phyloP scores from a whole-genome alignment of 2,113 vertebrate species.

The Tonatia bakeri region DNA sequence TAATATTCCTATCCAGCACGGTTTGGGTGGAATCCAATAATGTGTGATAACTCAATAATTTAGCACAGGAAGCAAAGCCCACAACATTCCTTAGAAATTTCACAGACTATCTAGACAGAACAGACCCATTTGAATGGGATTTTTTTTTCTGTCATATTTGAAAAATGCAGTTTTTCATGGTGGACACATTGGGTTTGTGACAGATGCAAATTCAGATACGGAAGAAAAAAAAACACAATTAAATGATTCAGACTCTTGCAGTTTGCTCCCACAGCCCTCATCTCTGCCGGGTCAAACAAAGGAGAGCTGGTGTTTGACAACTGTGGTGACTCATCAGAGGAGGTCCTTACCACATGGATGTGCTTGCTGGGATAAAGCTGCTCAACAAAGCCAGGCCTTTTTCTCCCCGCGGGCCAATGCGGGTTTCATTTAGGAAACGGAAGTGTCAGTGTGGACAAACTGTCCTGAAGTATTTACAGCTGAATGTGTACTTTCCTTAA shows the following conservation, averaged over 20 bases:
- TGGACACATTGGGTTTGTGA: constrained; percentile 37
- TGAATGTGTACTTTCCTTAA: constrained; percentile 57
- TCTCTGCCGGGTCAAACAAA: constrained; percentile 56
- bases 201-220: constrained; percentile 47
- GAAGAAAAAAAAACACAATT: constrained; percentile 13
- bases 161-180: constrained; percentile 60
- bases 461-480: constrained; percentile 68
- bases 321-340: constrained; percentile 66
- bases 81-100: constrained; percentile 64
- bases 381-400: constrained; percentile 54
- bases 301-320: constrained; percentile 68
- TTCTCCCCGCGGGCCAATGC: constrained; percentile 46
- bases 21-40: constrained; percentile 54
- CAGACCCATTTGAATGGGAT: constrained; percentile 35
- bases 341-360: constrained; percentile 56
- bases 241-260: constrained; percentile 46
- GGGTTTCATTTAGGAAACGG: constrained; percentile 72
- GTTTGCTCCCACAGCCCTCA: constrained; percentile 31
- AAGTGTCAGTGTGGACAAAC: constrained; percentile 73
- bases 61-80: constrained; percentile 53
- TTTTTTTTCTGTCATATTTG: constrained; percentile 31
- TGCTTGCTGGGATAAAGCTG: constrained; percentile 60
- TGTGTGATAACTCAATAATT: constrained; percentile 61
- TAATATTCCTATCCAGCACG: background rate
- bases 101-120: constrained; percentile 61